phyloP scores from a whole-genome alignment of 2,113 vertebrate species.

The Erinaceus europaeus region DNA sequence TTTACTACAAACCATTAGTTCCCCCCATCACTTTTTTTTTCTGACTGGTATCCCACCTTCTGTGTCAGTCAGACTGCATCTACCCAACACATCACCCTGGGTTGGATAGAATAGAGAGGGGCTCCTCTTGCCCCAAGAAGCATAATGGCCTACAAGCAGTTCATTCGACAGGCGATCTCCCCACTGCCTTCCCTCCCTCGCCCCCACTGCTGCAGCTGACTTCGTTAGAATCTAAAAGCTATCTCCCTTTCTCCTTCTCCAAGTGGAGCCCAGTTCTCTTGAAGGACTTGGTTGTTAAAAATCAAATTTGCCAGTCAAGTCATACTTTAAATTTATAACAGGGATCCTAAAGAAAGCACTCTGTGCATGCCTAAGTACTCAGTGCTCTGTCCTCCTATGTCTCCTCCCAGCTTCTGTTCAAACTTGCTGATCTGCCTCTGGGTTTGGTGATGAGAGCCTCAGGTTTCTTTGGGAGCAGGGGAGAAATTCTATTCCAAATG shows the following conservation, averaged over 20 bases:
- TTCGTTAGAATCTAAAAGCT: constrained; percentile 49
- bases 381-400: not conserved
- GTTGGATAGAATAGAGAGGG: not conserved
- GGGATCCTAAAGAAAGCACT: constrained; percentile 26
- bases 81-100: not conserved
- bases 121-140: not conserved
- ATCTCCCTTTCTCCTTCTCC: constrained; percentile 13
- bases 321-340: constrained; percentile 40
- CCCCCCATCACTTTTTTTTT: no score
- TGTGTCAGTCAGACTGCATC: not conserved
- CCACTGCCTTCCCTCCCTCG: not conserved
- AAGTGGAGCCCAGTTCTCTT: constrained; percentile 10
- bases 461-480: not conserved
- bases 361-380: constrained; percentile 2
- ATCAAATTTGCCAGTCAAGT: constrained; percentile 38
- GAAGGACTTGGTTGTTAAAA: constrained; percentile 50
- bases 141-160: not conserved
- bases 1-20: no score
- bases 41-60: not conserved
- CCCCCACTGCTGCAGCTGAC: not conserved
- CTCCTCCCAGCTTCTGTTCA: not conserved
- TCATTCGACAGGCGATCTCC: not conserved
- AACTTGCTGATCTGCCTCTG: not conserved
- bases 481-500: constrained; percentile 26
- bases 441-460: constrained; percentile 15